Percentiles rank a stretch among this genome's conserved stretches.
phyloP scores from a whole-genome alignment of 2,888 invertebrate species.

The Drosophila pegasa region DNA sequence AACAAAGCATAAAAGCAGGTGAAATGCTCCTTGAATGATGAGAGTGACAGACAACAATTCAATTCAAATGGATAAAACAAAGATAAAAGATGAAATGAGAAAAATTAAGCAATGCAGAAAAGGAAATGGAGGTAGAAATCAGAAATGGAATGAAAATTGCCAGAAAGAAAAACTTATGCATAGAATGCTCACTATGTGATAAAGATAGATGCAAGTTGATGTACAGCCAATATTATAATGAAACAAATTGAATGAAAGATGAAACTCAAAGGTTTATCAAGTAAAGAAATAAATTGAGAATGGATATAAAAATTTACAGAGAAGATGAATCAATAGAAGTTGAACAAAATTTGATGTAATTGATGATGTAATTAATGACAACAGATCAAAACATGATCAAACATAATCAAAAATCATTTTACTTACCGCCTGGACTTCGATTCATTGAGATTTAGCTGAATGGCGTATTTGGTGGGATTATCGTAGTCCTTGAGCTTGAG shows the following conservation, averaged over 20 bases:
- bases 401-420: not conserved
- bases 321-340: not conserved
- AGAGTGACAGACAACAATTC: not conserved
- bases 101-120: not conserved
- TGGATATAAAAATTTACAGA: not conserved
- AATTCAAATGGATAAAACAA: not conserved
- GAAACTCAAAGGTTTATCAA: not conserved
- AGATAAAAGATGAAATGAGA: too few species aligned
- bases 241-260: not conserved
- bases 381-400: not conserved
- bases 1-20: not conserved
- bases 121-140: not conserved
- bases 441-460: slow-evolving; percentile 69
- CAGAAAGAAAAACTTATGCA: not conserved
- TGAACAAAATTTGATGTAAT: not conserved
- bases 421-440: slow-evolving; percentile 64
- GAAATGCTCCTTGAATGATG: not conserved
- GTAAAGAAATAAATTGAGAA: not conserved
- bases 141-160: not conserved
- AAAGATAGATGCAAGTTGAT: not conserved
- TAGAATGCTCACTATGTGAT: not conserved
- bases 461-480: slow-evolving; percentile 85
- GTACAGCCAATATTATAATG: not conserved
- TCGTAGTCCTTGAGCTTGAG: slow-evolving; percentile 89
- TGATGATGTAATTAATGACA: too few species aligned